Percentiles rank a stretch among this genome's conserved stretches.
Evolutionary conservation across 2,113 vertebrate species (phyloP).

Genomic region (Takifugu flavidus): DNA sequence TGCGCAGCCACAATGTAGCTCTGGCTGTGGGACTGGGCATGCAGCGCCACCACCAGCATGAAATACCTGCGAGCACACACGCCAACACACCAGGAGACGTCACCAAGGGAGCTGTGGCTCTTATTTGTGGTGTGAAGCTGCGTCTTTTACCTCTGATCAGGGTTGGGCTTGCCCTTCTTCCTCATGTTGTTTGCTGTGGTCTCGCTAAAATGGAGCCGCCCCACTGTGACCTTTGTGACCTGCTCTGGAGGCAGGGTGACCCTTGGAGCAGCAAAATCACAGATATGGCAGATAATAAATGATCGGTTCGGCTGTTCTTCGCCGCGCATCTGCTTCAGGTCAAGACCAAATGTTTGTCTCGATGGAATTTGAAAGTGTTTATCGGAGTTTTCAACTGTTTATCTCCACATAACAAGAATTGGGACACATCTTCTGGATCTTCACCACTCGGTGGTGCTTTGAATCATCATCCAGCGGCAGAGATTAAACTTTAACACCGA

Average conservation of each 20-base stretch:
- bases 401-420: too few species aligned
- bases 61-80: constrained; percentile 83
- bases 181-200: constrained; percentile 99
- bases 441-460: too few species aligned
- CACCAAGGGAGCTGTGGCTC: background rate
- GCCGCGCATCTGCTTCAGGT: background rate
- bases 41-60: constrained; percentile 95
- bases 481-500: too few species aligned
- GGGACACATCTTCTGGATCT: too few species aligned
- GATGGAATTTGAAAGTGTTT: too few species aligned
- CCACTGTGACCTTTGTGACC: constrained; percentile 97
- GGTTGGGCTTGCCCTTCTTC: constrained; percentile 98
- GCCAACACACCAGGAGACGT: constrained; percentile 4
- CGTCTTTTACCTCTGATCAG: constrained; percentile 88
- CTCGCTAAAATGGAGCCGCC: constrained; percentile 95
- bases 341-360: background rate
- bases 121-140: background rate
- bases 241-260: constrained; percentile 92
- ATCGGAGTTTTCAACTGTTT: too few species aligned
- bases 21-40: constrained; percentile 94
- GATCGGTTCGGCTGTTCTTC: background rate
- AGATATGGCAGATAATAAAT: background rate
- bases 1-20: constrained; percentile 93
- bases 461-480: too few species aligned
- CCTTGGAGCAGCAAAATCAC: constrained; percentile 62